Percentiles rank a stretch among this genome's conserved stretches.
These are phyloP conservation scores for Platichthys stellatus DNA, from an alignment of 2,113 vertebrate species.

Conservation along the genomic window DNA sequence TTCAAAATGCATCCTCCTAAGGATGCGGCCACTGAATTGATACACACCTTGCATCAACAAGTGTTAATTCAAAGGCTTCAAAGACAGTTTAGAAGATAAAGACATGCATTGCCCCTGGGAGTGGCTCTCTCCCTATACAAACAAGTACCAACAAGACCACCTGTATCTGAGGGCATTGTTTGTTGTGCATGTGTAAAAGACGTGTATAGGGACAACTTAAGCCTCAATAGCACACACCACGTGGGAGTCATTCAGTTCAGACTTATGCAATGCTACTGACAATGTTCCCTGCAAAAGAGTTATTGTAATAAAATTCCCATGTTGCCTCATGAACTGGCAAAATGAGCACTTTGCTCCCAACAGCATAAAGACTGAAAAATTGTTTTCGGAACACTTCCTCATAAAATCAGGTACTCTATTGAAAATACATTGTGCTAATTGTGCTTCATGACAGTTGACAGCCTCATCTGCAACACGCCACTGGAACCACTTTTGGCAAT, in stretches of 20 bases:
- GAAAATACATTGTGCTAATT: not conserved
- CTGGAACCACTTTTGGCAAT: constrained; percentile 8
- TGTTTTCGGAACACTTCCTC: not conserved
- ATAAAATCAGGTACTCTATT: not conserved
- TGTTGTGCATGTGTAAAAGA: not conserved
- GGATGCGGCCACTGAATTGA: no score
- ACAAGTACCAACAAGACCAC: not conserved
- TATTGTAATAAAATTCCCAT: constrained; percentile 5
- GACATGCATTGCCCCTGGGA: not conserved
- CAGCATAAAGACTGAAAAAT: not conserved
- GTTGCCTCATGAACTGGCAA: not conserved
- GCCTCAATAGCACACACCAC: constrained; percentile 23
- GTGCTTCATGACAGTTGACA: constrained; percentile 2
- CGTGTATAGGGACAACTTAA: constrained; percentile 26
- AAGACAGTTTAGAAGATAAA: constrained; percentile 16
- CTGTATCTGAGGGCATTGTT: not conserved
- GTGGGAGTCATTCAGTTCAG: constrained; percentile 39
- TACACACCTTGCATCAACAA: not conserved
- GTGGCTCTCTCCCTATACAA: constrained; percentile 1
- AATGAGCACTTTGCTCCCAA: constrained; percentile 6
- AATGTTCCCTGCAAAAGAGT: not conserved
- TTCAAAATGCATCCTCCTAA: no score
- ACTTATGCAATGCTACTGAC: constrained; percentile 20
- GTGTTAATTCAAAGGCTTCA: constrained; percentile 16
- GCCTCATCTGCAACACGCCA: not conserved